Conservation (phyloP, 1,140 invertebrate species). For the Zaprionus lachaisei region DNA sequence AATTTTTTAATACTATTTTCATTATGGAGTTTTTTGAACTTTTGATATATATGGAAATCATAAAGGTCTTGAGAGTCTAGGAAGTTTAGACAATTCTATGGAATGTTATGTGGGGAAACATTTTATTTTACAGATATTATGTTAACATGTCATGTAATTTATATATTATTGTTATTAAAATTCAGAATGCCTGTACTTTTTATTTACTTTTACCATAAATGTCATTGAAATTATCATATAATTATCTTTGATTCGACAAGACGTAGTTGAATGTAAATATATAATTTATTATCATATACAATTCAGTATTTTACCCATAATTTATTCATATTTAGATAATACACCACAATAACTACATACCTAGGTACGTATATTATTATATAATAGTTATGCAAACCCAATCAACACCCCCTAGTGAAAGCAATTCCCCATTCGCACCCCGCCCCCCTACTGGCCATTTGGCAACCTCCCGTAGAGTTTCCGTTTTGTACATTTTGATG, state of each 20-base stretch:
- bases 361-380: not conserved
- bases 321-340: not conserved
- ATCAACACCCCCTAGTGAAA: not conserved
- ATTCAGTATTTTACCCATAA: not conserved
- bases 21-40: too few species aligned
- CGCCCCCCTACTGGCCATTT: not conserved
- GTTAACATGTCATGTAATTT: too few species aligned
- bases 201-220: too few species aligned
- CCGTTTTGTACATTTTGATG: constrained; percentile 57
- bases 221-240: too few species aligned
- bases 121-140: too few species aligned
- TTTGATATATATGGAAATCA: not conserved
- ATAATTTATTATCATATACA: not conserved
- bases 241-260: too few species aligned
- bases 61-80: too few species aligned
- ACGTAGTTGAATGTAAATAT: not conserved
- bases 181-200: too few species aligned
- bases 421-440: constrained; percentile 1
- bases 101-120: too few species aligned
- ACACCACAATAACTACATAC: not conserved
- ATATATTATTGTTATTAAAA: too few species aligned
- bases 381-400: not conserved
- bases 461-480: not conserved
- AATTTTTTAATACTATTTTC: not conserved
- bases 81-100: too few species aligned